Evolutionary conservation across 2,113 vertebrate species (phyloP).

Genomic region (Vombatus ursinus): DNA sequence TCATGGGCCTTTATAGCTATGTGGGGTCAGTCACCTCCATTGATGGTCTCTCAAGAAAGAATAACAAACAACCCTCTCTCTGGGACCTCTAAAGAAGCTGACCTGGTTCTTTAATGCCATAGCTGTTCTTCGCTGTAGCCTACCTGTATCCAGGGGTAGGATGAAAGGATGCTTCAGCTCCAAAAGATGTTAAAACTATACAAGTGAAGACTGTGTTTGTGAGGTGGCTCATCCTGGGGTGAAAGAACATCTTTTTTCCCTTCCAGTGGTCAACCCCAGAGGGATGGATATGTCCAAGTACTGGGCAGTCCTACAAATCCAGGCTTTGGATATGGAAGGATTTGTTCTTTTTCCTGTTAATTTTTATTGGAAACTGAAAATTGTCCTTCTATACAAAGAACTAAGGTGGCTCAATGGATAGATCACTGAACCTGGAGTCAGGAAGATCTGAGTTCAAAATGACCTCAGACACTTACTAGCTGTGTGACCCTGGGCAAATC

Average conservation of each 20-base stretch:
- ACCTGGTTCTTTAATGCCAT: background rate
- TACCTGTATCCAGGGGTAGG: background rate
- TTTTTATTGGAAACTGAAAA: background rate
- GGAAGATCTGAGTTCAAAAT: background rate
- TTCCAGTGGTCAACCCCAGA: background rate
- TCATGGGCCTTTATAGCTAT: slow-evolving; percentile 15
- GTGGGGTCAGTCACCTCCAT: background rate
- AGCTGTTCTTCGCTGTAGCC: background rate
- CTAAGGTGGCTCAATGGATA: background rate
- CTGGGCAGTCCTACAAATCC: background rate
- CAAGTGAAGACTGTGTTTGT: background rate
- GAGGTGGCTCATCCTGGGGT: background rate
- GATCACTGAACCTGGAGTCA: background rate
- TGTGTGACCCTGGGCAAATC: background rate
- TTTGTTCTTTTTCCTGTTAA: background rate
- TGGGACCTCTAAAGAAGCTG: background rate
- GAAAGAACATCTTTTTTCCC: background rate
- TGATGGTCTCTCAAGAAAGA: background rate
- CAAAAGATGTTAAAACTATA: background rate
- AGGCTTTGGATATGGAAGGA: background rate
- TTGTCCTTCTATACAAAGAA: background rate
- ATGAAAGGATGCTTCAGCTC: background rate
- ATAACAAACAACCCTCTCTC: background rate
- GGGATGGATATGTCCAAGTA: background rate
- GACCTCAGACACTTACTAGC: background rate